These are phyloP conservation scores for Aspidiotus rigidus DNA, from an alignment of 2,888 invertebrate genomes.

Conservation along the genomic window DNA sequence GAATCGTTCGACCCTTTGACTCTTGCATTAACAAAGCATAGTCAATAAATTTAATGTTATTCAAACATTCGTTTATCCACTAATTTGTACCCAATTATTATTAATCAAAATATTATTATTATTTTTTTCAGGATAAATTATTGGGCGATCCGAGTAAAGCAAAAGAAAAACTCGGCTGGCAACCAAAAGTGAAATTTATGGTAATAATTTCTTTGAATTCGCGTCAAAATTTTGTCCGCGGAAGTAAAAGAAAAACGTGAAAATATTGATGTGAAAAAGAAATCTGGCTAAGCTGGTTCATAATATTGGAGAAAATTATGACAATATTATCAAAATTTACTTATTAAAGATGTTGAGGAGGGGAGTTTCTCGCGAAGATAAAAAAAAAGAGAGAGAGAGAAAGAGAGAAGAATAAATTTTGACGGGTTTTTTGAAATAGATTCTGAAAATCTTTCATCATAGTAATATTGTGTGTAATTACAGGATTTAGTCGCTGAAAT, in stretches of 20 bases:
- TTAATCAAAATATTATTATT: constrained; percentile 2
- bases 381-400: no score
- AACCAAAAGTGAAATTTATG: constrained; percentile 66
- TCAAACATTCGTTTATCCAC: no score
- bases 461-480: constrained; percentile 41
- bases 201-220: constrained; percentile 41
- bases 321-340: no score
- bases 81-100: no score
- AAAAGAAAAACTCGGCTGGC: constrained; percentile 75
- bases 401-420: no score
- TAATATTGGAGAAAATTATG: background rate
- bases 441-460: background rate
- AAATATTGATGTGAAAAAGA: background rate
- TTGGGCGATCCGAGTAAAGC: constrained; percentile 93
- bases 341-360: no score
- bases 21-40: no score
- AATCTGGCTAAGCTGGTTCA: background rate
- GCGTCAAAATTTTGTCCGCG: background rate
- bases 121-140: constrained; percentile 60
- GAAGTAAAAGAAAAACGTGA: background rate
- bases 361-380: no score
- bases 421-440: background rate
- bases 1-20: no score
- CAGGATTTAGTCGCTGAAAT: constrained; percentile 82
- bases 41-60: no score